Base-by-base conservation (phyloP, 2,797 vertebrate species). In the Rhyacichthys aspro region DNA sequence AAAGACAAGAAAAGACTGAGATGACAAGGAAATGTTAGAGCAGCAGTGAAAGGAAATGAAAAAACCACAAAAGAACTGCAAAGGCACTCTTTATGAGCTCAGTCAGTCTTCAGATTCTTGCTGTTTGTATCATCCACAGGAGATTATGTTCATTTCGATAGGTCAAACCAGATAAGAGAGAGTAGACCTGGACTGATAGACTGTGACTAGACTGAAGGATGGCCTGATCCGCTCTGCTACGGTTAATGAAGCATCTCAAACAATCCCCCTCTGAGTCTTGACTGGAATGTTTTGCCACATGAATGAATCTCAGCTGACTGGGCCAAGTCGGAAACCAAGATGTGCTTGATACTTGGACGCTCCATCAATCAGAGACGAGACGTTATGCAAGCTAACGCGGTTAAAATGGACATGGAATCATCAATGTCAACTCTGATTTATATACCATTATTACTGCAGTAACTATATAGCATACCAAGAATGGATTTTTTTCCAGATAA, bases 251-350 rank as follows among this genome's bases (percentile, higher is more conserved):
- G 44, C 59, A 63, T 39, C 55, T 43, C 5, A n/a, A 28, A 55
- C 38, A 42, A 63, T 41, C 70, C 47, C 59, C 16, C 60, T 69
- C 44, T 8, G 15, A 39, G 49, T n/a, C n/a, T 28, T 33, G 59
- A 57, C 60, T 57, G 71, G 39, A 65, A 66, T 66, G 59, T 69
- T 76, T 69, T 57, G 15, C 46, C 37, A 55, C 55, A 72, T 78
- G 67, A 78, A 76, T 79, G 58, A 74, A 81, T 57, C 59, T 84
- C 76, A 77, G 67, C 70, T 76, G 74, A 82, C 67, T 55, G 9
- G 17, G 11, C 33, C 41, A 16, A 2, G 32, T 49, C 66, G 59
- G 50, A 72, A 66, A 76, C 37, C 12, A 19, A 54, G n/a, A 59
- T 44, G 49, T 15, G 60, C 46, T 62, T 63, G 34, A 59, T 16